Conservation (phyloP, 2,113 vertebrate genomes). For the human region DNA sequence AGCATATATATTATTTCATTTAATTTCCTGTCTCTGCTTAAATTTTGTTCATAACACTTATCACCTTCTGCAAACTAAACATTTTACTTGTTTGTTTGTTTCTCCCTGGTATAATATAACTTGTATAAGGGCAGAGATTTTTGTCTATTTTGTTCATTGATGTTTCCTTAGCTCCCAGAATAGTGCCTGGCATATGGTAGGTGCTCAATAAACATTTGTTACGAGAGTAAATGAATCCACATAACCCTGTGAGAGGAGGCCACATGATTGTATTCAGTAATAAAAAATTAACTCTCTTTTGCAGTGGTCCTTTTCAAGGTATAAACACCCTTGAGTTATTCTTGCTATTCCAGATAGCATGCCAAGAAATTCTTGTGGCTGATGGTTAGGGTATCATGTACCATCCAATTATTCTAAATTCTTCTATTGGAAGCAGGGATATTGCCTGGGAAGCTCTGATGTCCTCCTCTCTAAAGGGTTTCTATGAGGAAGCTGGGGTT, state of each 20-base stretch:
- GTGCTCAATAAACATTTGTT: neutral
- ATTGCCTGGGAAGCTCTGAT: neutral
- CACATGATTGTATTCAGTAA: neutral
- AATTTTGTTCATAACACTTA: constrained; percentile 15
- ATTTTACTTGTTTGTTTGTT: constrained; percentile 10
- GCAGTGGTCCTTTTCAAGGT: constrained; percentile 24
- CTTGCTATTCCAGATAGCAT: neutral
- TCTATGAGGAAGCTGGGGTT: neutral
- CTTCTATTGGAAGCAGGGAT: neutral
- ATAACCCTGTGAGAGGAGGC: neutral
- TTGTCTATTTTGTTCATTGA: neutral
- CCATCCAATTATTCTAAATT: neutral
- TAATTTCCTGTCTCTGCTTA: constrained; percentile 7
- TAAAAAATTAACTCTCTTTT: constrained; percentile 28
- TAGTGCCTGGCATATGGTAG: neutral
- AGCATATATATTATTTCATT: neutral
- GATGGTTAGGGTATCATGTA: neutral
- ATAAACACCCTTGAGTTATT: constrained; percentile 2
- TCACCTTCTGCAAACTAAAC: neutral
- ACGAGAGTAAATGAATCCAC: neutral
- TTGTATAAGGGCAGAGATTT: neutral
- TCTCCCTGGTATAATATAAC: neutral
- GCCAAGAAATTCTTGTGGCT: neutral
- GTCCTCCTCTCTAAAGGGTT: neutral
- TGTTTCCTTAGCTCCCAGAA: neutral